phyloP scores from a whole-genome alignment of 2,888 invertebrate species.

The Pyrgus malvae region DNA sequence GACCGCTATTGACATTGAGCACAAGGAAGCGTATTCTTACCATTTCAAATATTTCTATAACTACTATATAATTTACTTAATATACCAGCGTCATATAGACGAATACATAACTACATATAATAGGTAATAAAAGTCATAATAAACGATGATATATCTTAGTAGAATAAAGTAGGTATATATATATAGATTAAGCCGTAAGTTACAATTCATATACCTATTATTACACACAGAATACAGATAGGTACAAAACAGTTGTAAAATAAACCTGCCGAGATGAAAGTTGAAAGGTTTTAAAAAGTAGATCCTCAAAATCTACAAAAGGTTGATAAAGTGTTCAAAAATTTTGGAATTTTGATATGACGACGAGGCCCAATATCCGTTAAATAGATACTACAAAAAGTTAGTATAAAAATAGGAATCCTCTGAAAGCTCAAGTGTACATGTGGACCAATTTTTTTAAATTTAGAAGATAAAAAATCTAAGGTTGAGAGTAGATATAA shows the following conservation, averaged over 20 bases:
- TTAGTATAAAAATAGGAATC: conserved; percentile 76
- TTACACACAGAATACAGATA: conserved; percentile 20
- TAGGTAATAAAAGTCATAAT: conserved; percentile 44
- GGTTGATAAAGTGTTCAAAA: conserved; percentile 48
- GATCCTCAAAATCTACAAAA: conserved; percentile 36
- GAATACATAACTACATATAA: conserved; percentile 60
- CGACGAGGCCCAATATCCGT: conserved; percentile 53
- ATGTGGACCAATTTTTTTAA: conserved; percentile 62
- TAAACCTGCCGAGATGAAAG: conserved; percentile 54
- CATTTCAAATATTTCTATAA: conserved; percentile 44
- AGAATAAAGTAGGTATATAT: conserved; percentile 61
- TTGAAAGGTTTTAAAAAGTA: conserved; percentile 43
- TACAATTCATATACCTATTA: no score
- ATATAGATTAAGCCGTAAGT: no score
- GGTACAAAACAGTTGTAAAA: conserved; percentile 38
- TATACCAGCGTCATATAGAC: conserved; percentile 76
- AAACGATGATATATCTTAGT: conserved; percentile 68
- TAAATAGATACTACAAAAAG: conserved; percentile 61
- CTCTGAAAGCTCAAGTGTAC: conserved; percentile 75
- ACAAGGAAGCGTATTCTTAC: conserved; percentile 70
- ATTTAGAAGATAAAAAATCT: conserved; percentile 26
- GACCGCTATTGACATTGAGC: conserved; percentile 78
- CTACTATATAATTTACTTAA: conserved; percentile 53
- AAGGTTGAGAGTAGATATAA: conserved; percentile 13
- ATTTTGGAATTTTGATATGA: conserved; percentile 69